phyloP scores from a whole-genome alignment of 2,888 invertebrate genomes.

The Corbicula japonica region DNA sequence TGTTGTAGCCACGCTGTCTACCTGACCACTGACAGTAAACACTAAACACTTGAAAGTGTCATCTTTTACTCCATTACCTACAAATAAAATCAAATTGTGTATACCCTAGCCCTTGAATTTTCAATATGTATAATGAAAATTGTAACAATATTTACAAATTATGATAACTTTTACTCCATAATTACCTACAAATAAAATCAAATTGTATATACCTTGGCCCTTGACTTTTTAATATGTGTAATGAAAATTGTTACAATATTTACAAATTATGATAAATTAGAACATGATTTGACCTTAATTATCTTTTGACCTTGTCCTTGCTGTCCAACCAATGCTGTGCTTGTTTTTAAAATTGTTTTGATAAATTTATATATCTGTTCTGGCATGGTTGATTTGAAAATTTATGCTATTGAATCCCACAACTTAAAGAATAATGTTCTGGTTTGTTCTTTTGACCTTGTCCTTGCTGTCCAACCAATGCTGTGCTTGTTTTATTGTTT shows the following conservation, averaged over 20 bases:
- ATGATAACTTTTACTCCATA: slow-evolving; percentile 23
- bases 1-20: no score
- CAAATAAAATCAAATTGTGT: slow-evolving; percentile 14
- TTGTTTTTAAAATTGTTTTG: no score
- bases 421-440: no score
- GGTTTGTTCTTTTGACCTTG: slow-evolving; percentile 7
- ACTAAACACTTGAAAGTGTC: slow-evolving; percentile 19
- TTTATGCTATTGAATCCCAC: no score
- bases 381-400: no score
- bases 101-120: slow-evolving; percentile 3
- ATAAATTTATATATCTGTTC: no score
- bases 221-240: slow-evolving; percentile 11
- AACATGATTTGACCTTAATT: neutral
- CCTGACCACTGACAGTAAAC: slow-evolving; percentile 8
- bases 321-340: slow-evolving; percentile 2
- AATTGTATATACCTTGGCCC: no score
- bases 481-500: slow-evolving; percentile 25
- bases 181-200: no score
- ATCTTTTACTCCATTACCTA: slow-evolving; percentile 9
- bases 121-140: slow-evolving; percentile 10
- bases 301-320: slow-evolving; percentile 8
- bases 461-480: slow-evolving; percentile 9
- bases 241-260: slow-evolving; percentile 24
- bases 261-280: slow-evolving; percentile 22
- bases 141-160: slow-evolving; percentile 32